A percentile compares a stretch with the other conserved stretches of the same genome.
Conservation (phyloP, 2,797 vertebrate species). For the Arvicola amphibius region DNA sequence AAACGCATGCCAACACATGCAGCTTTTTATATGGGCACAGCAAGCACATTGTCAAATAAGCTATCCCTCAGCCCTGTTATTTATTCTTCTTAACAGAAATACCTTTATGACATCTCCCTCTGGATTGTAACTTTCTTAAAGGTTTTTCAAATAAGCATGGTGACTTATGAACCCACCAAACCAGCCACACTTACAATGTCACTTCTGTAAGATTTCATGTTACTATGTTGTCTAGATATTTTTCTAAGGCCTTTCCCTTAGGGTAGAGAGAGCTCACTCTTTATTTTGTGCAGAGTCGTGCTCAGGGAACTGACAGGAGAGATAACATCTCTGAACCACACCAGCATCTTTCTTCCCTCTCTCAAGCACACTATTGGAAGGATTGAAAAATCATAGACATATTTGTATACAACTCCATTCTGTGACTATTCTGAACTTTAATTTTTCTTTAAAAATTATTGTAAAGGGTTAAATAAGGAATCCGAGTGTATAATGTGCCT, state of each 20-base stretch:
- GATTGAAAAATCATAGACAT: slow-evolving; percentile 3
- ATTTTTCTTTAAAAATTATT: not conserved
- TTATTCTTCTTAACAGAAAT: slow-evolving; percentile 24
- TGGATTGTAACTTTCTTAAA: not conserved
- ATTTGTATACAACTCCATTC: not conserved
- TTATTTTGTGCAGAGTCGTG: not conserved
- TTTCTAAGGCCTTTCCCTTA: not conserved
- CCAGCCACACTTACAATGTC: not conserved
- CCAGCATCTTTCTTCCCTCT: not conserved
- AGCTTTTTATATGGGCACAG: not conserved
- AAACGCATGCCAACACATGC: not conserved
- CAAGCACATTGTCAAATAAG: not conserved
- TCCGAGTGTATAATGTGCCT: no score
- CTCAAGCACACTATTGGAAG: not conserved
- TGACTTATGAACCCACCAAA: not conserved
- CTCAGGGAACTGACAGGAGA: not conserved
- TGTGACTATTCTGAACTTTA: not conserved
- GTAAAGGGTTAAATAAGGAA: not conserved
- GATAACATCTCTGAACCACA: not conserved
- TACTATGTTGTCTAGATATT: not conserved
- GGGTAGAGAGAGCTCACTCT: not conserved
- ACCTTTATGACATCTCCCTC: not conserved
- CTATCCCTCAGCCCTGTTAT: not conserved
- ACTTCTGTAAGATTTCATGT: not conserved
- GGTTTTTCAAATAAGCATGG: not conserved